Percentiles rank a stretch among this genome's conserved stretches.
phyloP scores from a whole-genome alignment of 2,888 invertebrate species.

The Drosophila nigricruria region DNA sequence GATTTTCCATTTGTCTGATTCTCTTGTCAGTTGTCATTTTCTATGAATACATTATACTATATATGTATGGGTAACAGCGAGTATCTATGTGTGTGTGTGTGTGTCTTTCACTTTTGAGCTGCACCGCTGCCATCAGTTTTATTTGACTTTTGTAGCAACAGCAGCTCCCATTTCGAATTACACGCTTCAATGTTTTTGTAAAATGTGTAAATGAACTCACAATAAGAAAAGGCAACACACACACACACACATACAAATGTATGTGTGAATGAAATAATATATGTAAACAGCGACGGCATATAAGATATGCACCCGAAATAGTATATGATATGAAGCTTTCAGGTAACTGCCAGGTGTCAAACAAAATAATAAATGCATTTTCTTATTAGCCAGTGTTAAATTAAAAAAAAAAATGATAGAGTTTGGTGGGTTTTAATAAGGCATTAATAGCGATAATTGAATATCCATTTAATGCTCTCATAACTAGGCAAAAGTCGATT shows the following conservation, averaged over 20 bases:
- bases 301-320: slow-evolving; percentile 71
- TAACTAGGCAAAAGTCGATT: slow-evolving; percentile 47
- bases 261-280: slow-evolving; percentile 26
- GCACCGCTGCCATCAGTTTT: slow-evolving; percentile 45
- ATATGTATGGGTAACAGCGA: not conserved
- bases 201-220: slow-evolving; percentile 80
- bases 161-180: slow-evolving; percentile 62
- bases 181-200: slow-evolving; percentile 76
- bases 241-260: slow-evolving; percentile 11
- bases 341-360: slow-evolving; percentile 62
- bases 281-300: slow-evolving; percentile 69
- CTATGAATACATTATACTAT: slow-evolving; percentile 71
- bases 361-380: slow-evolving; percentile 78
- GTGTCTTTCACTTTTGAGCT: slow-evolving; percentile 36
- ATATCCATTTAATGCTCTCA: slow-evolving; percentile 63
- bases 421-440: slow-evolving; percentile 45
- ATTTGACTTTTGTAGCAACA: slow-evolving; percentile 41
- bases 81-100: not conserved
- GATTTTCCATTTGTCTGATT: slow-evolving; percentile 77
- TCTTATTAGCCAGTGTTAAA: slow-evolving; percentile 45
- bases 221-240: slow-evolving; percentile 44
- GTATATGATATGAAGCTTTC: slow-evolving; percentile 25
- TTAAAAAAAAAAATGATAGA: slow-evolving; percentile 19
- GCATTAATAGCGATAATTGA: slow-evolving; percentile 59
- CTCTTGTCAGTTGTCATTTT: slow-evolving; percentile 79